These are phyloP conservation scores for Macrostomum lignano DNA, from an alignment of 1,140 invertebrate genomes.

Conservation along the genomic window DNA sequence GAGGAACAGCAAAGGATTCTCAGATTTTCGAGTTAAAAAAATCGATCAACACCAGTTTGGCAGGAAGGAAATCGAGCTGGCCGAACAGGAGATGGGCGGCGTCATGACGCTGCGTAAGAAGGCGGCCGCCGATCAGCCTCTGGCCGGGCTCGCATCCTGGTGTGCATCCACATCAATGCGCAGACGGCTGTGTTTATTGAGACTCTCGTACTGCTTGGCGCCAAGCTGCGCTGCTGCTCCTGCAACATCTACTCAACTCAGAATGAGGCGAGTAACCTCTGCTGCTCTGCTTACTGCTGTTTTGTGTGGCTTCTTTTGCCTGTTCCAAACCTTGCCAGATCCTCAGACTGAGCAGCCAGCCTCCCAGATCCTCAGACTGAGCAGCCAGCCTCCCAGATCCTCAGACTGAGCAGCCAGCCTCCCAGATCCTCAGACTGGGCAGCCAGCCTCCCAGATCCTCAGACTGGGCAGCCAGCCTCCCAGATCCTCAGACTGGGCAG, in stretches of 20 bases:
- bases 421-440: too few relatives aligned
- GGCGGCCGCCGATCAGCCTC: slow-evolving; percentile 62
- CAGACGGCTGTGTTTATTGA: slow-evolving; percentile 86
- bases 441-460: too few relatives aligned
- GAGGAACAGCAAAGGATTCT: slow-evolving; percentile 44
- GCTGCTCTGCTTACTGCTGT: too few relatives aligned
- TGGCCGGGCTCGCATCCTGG: slow-evolving; percentile 83
- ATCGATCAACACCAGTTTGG: slow-evolving; percentile 70
- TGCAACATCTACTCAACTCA: slow-evolving; percentile 96
- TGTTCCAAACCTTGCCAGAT: too few relatives aligned
- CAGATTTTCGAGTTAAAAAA: slow-evolving; percentile 65
- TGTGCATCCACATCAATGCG: slow-evolving; percentile 86
- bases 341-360: too few relatives aligned
- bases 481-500: too few relatives aligned
- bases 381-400: too few relatives aligned
- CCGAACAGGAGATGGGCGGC: slow-evolving; percentile 95
- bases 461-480: too few relatives aligned
- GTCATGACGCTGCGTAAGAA: slow-evolving; percentile 68
- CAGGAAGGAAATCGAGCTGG: slow-evolving; percentile 76
- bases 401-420: too few relatives aligned
- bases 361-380: too few relatives aligned
- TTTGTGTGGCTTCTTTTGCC: too few relatives aligned
- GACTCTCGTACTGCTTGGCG: slow-evolving; percentile 58
- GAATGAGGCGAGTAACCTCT: too few relatives aligned
- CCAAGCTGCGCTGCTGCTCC: slow-evolving; percentile 65